Percentiles rank a stretch among this genome's conserved stretches.
These are phyloP conservation scores for Drosophila rubida DNA, from an alignment of 2,888 invertebrate species.

Conservation along the genomic window DNA sequence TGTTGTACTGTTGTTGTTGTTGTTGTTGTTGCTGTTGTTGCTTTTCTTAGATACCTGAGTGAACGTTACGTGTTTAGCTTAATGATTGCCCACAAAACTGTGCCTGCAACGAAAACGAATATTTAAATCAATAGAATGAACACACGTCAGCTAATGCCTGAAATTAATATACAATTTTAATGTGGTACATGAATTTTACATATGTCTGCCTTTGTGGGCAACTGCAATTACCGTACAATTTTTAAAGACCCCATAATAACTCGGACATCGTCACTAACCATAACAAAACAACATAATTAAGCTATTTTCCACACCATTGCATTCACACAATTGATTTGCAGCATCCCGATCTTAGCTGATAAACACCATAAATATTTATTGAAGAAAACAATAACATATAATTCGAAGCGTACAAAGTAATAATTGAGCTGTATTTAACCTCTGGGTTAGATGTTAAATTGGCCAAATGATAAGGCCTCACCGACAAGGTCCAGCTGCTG, in stretches of 20 bases:
- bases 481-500: not conserved
- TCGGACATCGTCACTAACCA: slow-evolving; percentile 34
- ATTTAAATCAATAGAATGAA: slow-evolving; percentile 61
- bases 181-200: not conserved
- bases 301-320: slow-evolving; percentile 45
- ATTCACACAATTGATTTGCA: slow-evolving; percentile 39
- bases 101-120: slow-evolving; percentile 58
- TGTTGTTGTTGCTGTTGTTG: slow-evolving; percentile 19
- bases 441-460: slow-evolving; percentile 6
- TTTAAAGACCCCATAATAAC: slow-evolving; percentile 14
- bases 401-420: not conserved
- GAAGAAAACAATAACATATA: not conserved
- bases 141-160: slow-evolving; percentile 35
- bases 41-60: slow-evolving; percentile 61
- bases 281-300: slow-evolving; percentile 27
- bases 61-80: slow-evolving; percentile 71
- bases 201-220: not conserved
- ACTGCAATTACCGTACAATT: not conserved
- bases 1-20: slow-evolving; percentile 10
- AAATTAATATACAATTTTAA: slow-evolving; percentile 8
- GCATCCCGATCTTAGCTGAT: not conserved
- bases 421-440: not conserved
- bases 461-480: slow-evolving; percentile 1
- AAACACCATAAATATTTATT: not conserved
- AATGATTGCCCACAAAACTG: slow-evolving; percentile 69